Evolutionary conservation across 2,113 vertebrate species (phyloP).

Genomic region (Mastomys coucha): DNA sequence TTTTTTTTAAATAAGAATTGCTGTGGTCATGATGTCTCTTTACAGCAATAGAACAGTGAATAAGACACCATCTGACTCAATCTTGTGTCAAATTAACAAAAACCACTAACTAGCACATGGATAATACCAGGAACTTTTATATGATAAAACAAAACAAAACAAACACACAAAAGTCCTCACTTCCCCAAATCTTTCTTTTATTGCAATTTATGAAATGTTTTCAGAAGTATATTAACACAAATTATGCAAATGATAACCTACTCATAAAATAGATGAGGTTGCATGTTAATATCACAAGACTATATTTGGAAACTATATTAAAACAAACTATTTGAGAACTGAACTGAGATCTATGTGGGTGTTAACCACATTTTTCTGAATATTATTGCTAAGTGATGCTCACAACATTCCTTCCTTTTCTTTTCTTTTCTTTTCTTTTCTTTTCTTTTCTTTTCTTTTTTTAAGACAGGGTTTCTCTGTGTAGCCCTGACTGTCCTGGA

Average conservation of each 20-base stretch:
- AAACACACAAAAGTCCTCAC: too few relatives aligned
- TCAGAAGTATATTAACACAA: conserved; percentile 3
- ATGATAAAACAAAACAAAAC: background rate
- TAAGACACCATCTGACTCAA: background rate
- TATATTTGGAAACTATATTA: background rate
- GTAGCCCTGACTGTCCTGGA: too few relatives aligned
- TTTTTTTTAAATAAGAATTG: background rate
- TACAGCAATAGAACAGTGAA: background rate
- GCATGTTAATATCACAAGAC: background rate
- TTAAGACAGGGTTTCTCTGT: too few relatives aligned
- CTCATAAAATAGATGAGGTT: background rate
- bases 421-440: too few relatives aligned
- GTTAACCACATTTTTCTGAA: background rate
- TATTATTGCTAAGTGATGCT: background rate
- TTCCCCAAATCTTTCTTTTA: conserved; percentile 8
- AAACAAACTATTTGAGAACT: background rate
- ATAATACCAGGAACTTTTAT: background rate
- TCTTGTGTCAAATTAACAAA: too few relatives aligned
- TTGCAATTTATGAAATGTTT: background rate
- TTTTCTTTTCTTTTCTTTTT: too few relatives aligned
- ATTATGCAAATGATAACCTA: background rate
- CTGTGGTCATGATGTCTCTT: background rate
- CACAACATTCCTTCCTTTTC: background rate
- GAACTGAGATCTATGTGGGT: background rate
- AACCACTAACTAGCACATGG: background rate